Percentiles rank a stretch among this genome's conserved stretches.
These are phyloP conservation scores for Hozukius guyotensis DNA, from an alignment of 2,797 vertebrate genomes.

Conservation along the genomic window DNA sequence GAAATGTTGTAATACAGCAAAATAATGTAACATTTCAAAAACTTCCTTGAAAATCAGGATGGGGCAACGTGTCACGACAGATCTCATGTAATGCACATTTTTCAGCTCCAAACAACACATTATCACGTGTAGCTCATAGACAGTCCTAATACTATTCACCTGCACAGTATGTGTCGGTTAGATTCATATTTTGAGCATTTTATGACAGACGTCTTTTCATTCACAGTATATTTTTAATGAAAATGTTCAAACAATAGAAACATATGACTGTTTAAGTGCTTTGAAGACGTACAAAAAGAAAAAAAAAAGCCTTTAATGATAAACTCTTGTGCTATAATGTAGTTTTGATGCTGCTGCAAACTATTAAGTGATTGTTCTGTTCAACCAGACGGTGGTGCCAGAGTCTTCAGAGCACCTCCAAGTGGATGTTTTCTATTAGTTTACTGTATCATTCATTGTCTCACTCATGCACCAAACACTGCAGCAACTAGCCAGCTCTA, in stretches of 20 bases:
- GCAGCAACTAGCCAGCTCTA: neutral
- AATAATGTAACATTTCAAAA: neutral
- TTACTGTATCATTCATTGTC: neutral
- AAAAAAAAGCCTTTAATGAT: neutral
- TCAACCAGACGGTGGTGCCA: slow-evolving; percentile 19
- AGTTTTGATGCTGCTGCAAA: neutral
- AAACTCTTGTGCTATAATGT: neutral
- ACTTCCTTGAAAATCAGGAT: neutral
- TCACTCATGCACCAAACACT: neutral
- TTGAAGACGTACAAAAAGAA: neutral
- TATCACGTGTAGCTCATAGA: neutral
- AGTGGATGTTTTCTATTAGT: neutral
- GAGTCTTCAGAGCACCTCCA: neutral
- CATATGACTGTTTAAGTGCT: neutral
- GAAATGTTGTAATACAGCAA: neutral
- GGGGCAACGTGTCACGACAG: neutral
- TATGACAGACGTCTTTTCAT: neutral
- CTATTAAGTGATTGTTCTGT: neutral
- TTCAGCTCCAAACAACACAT: neutral
- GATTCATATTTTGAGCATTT: neutral
- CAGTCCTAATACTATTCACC: neutral
- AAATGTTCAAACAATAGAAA: slow-evolving; percentile 1
- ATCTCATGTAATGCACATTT: neutral
- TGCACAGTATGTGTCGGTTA: neutral
- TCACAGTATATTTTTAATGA: neutral